These are phyloP conservation scores for Cataglyphis livida DNA, from an alignment of 2,888 invertebrate genomes.

Conservation along the genomic window DNA sequence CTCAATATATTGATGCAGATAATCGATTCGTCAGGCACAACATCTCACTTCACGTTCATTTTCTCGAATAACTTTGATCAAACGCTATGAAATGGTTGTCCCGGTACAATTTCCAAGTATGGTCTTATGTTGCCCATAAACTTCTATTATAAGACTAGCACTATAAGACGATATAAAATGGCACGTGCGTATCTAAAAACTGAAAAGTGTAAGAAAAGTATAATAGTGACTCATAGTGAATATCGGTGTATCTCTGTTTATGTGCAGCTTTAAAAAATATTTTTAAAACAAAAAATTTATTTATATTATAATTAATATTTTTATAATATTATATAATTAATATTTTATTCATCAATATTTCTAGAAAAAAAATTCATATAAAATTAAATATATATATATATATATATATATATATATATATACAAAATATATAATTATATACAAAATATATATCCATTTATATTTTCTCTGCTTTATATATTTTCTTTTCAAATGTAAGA, in stretches of 20 bases:
- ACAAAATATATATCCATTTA: neutral
- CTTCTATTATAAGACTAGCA: neutral
- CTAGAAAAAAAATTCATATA: neutral
- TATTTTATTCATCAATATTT: neutral
- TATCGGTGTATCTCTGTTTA: neutral
- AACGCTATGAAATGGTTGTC: slow-evolving; percentile 27
- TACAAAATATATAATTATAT: neutral
- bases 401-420: too few species aligned
- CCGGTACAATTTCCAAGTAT: neutral
- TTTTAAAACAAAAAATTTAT: neutral
- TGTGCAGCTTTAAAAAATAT: neutral
- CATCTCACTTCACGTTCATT: slow-evolving; percentile 9
- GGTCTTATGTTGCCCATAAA: neutral
- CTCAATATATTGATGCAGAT: slow-evolving; percentile 24
- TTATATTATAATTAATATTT: neutral
- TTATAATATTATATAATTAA: too few species aligned
- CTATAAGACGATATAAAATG: neutral
- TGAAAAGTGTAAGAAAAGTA: neutral
- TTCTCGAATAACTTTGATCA: slow-evolving; percentile 16
- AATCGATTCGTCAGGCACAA: slow-evolving; percentile 4
- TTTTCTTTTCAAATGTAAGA: neutral
- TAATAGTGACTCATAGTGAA: neutral
- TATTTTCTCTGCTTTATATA: neutral
- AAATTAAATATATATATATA: neutral
- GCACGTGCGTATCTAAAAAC: neutral